Evolutionary conservation across 2,888 invertebrate genomes (phyloP), one percentile per base, ranked within the genome.

Genomic region (Drosophila prolongata): DNA sequence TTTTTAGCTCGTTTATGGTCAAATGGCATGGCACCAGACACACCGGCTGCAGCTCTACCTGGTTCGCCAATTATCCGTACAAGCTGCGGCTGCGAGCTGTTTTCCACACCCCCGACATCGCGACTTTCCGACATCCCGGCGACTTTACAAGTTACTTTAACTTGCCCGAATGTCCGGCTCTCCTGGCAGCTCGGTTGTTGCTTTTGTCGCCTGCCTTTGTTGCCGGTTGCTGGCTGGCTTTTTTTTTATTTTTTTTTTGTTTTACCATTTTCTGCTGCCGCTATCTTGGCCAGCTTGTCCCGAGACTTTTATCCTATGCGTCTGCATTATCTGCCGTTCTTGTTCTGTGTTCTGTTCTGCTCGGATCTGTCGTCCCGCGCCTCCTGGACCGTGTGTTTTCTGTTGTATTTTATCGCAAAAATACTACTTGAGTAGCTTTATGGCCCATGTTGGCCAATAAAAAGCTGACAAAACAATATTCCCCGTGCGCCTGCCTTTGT

Each of bases 391-490:
- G 49, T 34, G 57, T 59, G 68, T 84, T 85, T 67, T 75, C 80
- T 68, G 87, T 89, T 82, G 85, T 89, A 90, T 89, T 90, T 89
- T 89, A 89, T 89, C 90, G 88, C 89, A 87, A 90, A 89, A 89
- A 89, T 89, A 89, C 88, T 89, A 89, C 88, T 90, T 84, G 88
- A 89, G 88, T 89, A 89, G 88, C 88, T 85, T 83, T 87, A 82
- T 87, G 85, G 82, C 80, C 78, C 84, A 90, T 89, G 88, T 90
- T 75, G 78, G 79, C 80, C 90, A 89, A 90, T 90, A 89, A 89
- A 90, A 89, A 90, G 78, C 90, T 89, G 88, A 89, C 88, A 89
- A 89, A 89, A 89, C 90, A 89, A 90, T 89, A 89, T 90, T 83
- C 78, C 44, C 38, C 43, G 8, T 11, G 44, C 38, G 10, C 27